Evolutionary conservation across 2,113 vertebrate species (phyloP).

Genomic region (Albula glossodonta): DNA sequence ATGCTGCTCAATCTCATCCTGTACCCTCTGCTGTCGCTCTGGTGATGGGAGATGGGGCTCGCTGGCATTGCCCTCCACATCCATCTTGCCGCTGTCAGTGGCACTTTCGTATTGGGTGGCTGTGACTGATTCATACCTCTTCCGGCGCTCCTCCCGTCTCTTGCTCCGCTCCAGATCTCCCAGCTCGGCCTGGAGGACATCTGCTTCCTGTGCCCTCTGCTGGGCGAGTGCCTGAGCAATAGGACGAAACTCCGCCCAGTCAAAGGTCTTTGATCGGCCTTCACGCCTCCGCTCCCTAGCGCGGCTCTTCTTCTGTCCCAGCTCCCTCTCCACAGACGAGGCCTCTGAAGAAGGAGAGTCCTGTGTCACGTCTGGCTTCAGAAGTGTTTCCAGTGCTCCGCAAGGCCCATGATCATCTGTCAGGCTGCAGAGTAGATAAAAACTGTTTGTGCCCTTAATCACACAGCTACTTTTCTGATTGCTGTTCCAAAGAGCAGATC

Average conservation of each 20-base stretch:
- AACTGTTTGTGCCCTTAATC: no score
- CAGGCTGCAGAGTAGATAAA: conserved; percentile 51
- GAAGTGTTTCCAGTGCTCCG: conserved; percentile 59
- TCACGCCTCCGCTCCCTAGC: conserved; percentile 71
- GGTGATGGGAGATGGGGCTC: conserved; percentile 30
- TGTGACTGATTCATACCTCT: conserved; percentile 64
- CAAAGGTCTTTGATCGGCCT: conserved; percentile 76
- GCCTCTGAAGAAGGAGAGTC: conserved; percentile 69
- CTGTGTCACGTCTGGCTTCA: conserved; percentile 67
- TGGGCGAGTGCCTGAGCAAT: conserved; percentile 77
- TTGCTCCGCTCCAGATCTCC: conserved; percentile 62
- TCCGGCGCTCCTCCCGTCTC: conserved; percentile 69
- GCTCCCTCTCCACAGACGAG: conserved; percentile 65
- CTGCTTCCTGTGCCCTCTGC: conserved; percentile 66
- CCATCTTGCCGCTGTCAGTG: conserved; percentile 30
- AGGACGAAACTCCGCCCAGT: conserved; percentile 79
- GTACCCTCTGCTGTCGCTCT: conserved; percentile 68
- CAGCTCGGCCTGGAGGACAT: conserved; percentile 59
- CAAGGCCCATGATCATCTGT: conserved; percentile 66
- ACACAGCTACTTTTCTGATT: no score
- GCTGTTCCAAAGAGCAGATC: no score
- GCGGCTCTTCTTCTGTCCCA: conserved; percentile 61
- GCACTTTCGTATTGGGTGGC: conserved; percentile 43
- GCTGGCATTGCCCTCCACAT: conserved; percentile 40
- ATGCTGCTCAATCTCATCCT: conserved; percentile 76